Base-by-base conservation (phyloP, 2,113 vertebrate genomes). In the Semicossyphus pulcher region DNA sequence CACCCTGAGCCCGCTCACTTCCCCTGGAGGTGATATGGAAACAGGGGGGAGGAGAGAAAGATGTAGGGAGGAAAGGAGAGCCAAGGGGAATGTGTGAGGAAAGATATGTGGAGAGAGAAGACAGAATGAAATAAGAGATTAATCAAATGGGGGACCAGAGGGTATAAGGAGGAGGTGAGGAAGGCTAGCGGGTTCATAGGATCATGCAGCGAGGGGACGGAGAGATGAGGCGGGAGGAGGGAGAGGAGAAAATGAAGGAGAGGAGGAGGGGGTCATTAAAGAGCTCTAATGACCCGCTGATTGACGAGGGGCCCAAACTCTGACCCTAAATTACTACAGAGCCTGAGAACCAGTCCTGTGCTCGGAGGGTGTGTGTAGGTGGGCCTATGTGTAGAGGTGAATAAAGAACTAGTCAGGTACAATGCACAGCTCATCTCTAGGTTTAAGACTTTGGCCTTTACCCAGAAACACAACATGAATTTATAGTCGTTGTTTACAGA, bases 271-370 rank as follows among this genome's bases (percentile, higher is more conserved):
- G 70, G 85, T 90, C 84, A 92, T 91, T 92, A 92, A 91, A 89
- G 81, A 84, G 69, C 80, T 92, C 89, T 93, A 93, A 93, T 91
- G 90, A 94, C 80, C 86, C 79, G 87, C 56, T 91, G 92, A 94
- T 93, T 89, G 93, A 94, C 52, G 75, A 88, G 92, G 84, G 88
- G 88, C 81, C 84, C 85, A 87, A 87, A 89, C 86, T 76, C 81
- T 91, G 92, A 93, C 92, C 92, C 87, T 72, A 87, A 88, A 90
- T 93, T 92, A 90, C 84, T 89, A 34, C 68, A 88, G 87, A 87
- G 85, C 87, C 88, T 93, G 92, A 93, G 91, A 93, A 93, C 85
- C 76, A 74, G 70, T 58, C 41, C 72, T 74, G 42, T 45, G 58
- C 52, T 84, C 76, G 76, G 42, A 41, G 34, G 58, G 65, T 79